phyloP scores from a whole-genome alignment of 2,888 invertebrate genomes.

The Acleris literana region DNA sequence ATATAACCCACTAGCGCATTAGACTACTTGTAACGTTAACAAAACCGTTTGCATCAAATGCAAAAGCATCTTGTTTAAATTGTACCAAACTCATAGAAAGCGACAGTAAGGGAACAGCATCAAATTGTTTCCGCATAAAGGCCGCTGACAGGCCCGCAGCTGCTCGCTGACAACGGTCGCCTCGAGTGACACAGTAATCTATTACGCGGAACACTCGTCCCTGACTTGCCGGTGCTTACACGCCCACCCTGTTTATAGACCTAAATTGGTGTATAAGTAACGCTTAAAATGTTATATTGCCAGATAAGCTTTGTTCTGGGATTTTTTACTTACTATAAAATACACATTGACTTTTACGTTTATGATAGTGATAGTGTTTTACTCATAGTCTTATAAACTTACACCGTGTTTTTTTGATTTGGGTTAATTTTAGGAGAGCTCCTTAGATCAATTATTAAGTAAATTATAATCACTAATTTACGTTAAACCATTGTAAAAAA shows the following conservation, averaged over 20 bases:
- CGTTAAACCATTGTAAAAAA: too few relatives aligned
- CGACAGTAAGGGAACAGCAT: conserved; percentile 40
- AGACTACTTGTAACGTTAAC: too few relatives aligned
- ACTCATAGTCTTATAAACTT: too few relatives aligned
- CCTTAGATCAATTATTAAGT: too few relatives aligned
- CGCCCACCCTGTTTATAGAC: conserved; percentile 33
- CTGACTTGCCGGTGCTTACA: conserved; percentile 27
- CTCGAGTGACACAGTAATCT: conserved; percentile 65
- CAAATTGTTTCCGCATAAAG: conserved; percentile 41
- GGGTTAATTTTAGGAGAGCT: too few relatives aligned
- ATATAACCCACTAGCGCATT: too few relatives aligned
- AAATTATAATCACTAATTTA: too few relatives aligned
- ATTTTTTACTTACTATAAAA: not conserved
- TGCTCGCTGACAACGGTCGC: conserved; percentile 66
- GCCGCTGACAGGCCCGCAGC: conserved; percentile 58
- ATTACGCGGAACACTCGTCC: conserved; percentile 50
- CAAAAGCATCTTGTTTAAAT: conserved; percentile 43
- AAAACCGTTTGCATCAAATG: not conserved
- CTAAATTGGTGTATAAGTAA: conserved; percentile 12
- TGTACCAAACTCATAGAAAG: conserved; percentile 47
- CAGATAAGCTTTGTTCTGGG: not conserved
- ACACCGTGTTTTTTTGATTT: too few relatives aligned
- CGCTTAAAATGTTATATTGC: not conserved
- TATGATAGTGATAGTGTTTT: too few relatives aligned
- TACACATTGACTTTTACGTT: too few relatives aligned